Evolutionary conservation across 1,140 invertebrate genomes (phyloP).

Genomic region (Nasonia longicornis): DNA sequence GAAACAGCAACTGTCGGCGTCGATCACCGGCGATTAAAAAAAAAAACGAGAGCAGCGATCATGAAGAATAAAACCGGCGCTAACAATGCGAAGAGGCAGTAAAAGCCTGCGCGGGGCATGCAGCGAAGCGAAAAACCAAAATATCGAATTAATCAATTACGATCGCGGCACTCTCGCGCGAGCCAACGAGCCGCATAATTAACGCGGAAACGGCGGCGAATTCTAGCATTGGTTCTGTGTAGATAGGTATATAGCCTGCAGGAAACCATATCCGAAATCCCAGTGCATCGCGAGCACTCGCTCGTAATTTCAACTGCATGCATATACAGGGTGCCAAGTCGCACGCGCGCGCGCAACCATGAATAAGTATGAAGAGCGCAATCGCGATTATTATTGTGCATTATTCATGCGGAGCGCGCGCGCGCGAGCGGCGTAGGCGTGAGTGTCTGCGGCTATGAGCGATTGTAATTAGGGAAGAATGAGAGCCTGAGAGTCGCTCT

Average conservation of each 20-base stretch:
- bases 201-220: background rate
- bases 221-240: too few species aligned
- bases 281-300: background rate
- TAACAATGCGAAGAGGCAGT: too few species aligned
- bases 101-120: background rate
- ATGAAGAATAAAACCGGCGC: background rate
- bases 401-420: conserved; percentile 59
- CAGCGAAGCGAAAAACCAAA: background rate
- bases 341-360: conserved; percentile 49
- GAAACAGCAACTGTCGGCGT: too few species aligned
- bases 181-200: background rate
- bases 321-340: background rate
- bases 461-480: background rate
- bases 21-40: too few species aligned
- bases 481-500: background rate
- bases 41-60: background rate
- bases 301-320: background rate
- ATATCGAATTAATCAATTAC: background rate
- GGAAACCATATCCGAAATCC: background rate
- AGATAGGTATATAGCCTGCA: too few species aligned
- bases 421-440: background rate
- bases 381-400: conserved; percentile 60
- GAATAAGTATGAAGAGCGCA: conserved; percentile 58
- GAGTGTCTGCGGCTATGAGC: background rate
- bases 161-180: background rate